Evolutionary conservation across 2,888 invertebrate genomes (phyloP).

Genomic region (Cerceris ruficornis): DNA sequence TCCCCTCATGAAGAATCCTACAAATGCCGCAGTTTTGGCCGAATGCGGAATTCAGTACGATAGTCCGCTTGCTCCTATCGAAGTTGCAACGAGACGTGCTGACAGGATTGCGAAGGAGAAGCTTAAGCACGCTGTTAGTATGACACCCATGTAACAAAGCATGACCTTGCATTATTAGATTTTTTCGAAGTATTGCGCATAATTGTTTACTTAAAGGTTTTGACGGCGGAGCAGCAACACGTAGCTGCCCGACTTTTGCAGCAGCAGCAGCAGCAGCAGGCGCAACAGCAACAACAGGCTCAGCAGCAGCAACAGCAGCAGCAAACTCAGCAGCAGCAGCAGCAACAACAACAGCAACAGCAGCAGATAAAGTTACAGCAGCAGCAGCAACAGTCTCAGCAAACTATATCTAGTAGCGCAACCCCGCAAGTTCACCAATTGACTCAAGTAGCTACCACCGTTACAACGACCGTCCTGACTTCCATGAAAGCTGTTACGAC

Average conservation of each 20-base stretch:
- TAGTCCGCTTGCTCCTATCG: constrained; percentile 90
- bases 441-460: constrained; percentile 70
- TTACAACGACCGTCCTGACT: constrained; percentile 62
- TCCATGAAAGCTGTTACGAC: constrained; percentile 70
- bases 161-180: neutral
- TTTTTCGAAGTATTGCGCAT: neutral
- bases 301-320: constrained; percentile 68
- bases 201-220: constrained; percentile 58
- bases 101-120: constrained; percentile 94
- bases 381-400: constrained; percentile 73
- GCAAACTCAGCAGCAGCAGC: constrained; percentile 40
- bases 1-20: constrained; percentile 89
- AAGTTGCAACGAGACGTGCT: constrained; percentile 90
- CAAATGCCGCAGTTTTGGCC: constrained; percentile 91
- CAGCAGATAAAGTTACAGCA: constrained; percentile 54
- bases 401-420: constrained; percentile 63
- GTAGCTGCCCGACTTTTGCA: constrained; percentile 64
- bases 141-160: neutral
- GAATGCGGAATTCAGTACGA: constrained; percentile 94
- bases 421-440: constrained; percentile 72
- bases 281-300: constrained; percentile 75
- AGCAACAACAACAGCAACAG: constrained; percentile 47
- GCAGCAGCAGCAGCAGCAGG: constrained; percentile 69
- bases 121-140: constrained; percentile 82
- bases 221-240: constrained; percentile 74